Conservation (phyloP, 2,797 vertebrate genomes). For the Sciaenops ocellatus region DNA sequence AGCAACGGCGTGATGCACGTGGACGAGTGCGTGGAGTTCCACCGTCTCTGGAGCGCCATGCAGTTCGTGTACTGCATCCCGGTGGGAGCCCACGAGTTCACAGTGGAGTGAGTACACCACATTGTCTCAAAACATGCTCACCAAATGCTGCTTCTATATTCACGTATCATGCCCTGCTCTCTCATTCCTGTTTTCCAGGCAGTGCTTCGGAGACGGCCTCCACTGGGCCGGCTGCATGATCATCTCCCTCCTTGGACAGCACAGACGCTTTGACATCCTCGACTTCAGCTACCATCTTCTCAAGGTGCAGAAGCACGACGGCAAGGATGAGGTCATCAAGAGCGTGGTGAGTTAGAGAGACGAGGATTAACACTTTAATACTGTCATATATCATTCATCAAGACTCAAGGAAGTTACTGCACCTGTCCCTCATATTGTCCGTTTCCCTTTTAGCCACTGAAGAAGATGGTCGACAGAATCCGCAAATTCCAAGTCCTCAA, state of each 20-base stretch:
- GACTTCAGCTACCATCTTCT: constrained; percentile 99
- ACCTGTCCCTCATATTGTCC: neutral
- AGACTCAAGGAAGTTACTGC: neutral
- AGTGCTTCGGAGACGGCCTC: constrained; percentile 97
- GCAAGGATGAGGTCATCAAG: constrained; percentile 98
- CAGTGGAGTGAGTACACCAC: constrained; percentile 92
- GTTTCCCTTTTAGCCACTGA: constrained; percentile 88
- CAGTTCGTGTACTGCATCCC: constrained; percentile 99
- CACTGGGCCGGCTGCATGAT: constrained; percentile 99
- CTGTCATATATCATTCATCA: neutral
- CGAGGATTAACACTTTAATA: neutral
- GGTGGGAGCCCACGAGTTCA: constrained; percentile 97
- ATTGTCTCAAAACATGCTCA: neutral
- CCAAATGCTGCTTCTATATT: too few species aligned
- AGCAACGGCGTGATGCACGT: constrained; percentile 99
- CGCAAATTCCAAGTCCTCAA: constrained; percentile 98
- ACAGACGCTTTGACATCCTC: constrained; percentile 95
- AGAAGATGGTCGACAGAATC: constrained; percentile 99
- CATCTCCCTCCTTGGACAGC: constrained; percentile 94
- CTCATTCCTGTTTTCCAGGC: constrained; percentile 78
- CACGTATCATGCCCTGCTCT: neutral
- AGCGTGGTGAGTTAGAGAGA: constrained; percentile 91
- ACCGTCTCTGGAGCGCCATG: constrained; percentile 99
- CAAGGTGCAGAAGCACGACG: constrained; percentile 98
- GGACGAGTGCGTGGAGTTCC: constrained; percentile 98